Evolutionary conservation across 2,113 vertebrate genomes (phyloP), one percentile per base, ranked within the genome.

Genomic region (Connochaetes taurinus): DNA sequence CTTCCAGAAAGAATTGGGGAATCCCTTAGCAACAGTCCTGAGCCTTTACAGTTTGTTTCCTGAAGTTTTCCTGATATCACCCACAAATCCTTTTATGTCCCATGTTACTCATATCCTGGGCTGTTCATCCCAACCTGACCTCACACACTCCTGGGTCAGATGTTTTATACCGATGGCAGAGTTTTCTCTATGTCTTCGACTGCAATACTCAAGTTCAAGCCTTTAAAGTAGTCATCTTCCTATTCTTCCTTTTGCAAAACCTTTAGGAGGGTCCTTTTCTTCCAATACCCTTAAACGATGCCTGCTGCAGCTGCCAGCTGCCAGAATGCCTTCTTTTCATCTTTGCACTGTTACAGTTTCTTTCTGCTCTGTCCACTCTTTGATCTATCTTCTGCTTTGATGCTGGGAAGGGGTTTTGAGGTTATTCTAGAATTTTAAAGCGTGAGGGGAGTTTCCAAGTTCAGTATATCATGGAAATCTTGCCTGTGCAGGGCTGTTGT

Each of bases 361-460:
- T 92, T 95, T 97, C 90, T 90, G n/a, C 62, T 58, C 29, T 25
- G 53, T 76, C 87, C 36, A 58, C 6, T 45, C 97, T 98, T 97
- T 96, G 87, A 95, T 94, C 57, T 92, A 47, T 94, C 64, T 95
- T 94, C 60, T 91, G 50, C 76, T 91, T 23, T 91, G 93, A 84
- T 0, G 16, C 80, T 23, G 9, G 83, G 91, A 90, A 84, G 57
- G 45, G 50, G 5, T 93, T 96, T 93, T 78, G 87, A 96, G 45
- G 67, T 93, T 96, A 90, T 90, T 96, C 78, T 93, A 95, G 95
- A 93, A 95, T 87, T 91, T 71, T 58, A 84, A 94, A 93, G 87
- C 74, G 2, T 62, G 45, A 96, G 93, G 90, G 71, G 40, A 81
- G 76, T 67, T 95, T 96, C 82, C 55, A 89, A 53, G 90, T 92